Evolutionary conservation across 1,140 invertebrate genomes (phyloP).

Genomic region (Luehdorfia chinensis): DNA sequence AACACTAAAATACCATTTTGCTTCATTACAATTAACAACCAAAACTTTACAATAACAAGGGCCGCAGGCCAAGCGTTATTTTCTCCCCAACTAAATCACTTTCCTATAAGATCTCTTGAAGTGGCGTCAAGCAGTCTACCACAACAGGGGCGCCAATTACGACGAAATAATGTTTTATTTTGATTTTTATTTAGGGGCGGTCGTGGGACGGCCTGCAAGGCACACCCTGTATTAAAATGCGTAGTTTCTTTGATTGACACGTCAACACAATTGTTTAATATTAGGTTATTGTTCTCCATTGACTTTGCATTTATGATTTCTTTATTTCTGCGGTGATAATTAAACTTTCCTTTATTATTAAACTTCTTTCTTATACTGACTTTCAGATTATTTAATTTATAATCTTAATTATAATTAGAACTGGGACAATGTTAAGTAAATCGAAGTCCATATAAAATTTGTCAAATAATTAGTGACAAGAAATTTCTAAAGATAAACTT

Average conservation of each 20-base stretch:
- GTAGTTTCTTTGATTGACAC: constrained; percentile 65
- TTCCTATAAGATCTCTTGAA: constrained; percentile 68
- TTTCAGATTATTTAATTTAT: too few relatives aligned
- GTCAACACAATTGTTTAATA: constrained; percentile 43
- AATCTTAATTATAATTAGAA: too few relatives aligned
- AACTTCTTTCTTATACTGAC: too few relatives aligned
- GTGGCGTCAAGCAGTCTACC: constrained; percentile 46
- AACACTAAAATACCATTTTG: constrained; percentile 9
- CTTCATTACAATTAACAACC: constrained; percentile 15
- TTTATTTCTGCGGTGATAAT: too few relatives aligned
- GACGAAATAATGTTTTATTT: constrained; percentile 67
- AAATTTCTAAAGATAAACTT: too few relatives aligned
- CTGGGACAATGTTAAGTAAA: too few relatives aligned
- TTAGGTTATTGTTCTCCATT: constrained; percentile 58
- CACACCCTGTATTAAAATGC: constrained; percentile 65
- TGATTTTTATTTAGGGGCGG: constrained; percentile 72
- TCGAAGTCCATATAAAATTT: too few relatives aligned
- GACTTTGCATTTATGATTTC: constrained; percentile 45
- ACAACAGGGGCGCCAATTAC: constrained; percentile 67
- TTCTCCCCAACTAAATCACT: constrained; percentile 39
- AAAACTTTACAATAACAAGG: constrained; percentile 44
- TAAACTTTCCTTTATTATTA: too few relatives aligned
- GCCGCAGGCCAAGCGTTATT: constrained; percentile 31
- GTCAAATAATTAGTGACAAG: too few relatives aligned
- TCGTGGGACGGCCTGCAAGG: constrained; percentile 68